Base-by-base conservation (phyloP, 2,113 vertebrate genomes). In the Microcebus ravelobensis region DNA sequence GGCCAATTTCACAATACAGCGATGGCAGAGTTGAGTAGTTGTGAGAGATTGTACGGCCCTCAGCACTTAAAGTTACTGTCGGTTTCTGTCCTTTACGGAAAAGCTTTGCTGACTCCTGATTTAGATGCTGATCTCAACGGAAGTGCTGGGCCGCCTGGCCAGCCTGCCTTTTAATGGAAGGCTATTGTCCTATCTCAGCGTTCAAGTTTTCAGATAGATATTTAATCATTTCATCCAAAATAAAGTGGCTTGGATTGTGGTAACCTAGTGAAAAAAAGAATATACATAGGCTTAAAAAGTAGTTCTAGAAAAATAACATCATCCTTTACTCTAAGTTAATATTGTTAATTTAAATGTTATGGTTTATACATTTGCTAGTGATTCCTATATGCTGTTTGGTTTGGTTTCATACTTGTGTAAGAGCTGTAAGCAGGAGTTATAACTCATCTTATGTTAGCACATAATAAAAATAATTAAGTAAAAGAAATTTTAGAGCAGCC, bases 351-450 rank as follows among this genome's bases (percentile, higher is more conserved):
- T 77, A 83, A 95, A 92, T 42, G 29, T 65, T 79, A 91, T 45
- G 31, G 71, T 25, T 65, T 65, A 79, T 67, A 95, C 1, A 68
- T 90, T 83, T 97, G 73, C 48, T 74, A 57, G 21, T 77, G 18
- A 55, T 95, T 87, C 68, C 57, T 52, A 29, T 68, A 80, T n/a
- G 50, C 80, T 39, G n/a, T 52, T 42, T 91, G 67, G 91, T 86
- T 96, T 95, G 36, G 29, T 55, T 93, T 91, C 91, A 91, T 36
- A 59, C 4, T n/a, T 84, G 31, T 42, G 65, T 77, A 90, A 90
- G 61, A 84, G 68, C 29, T 86, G 67, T 61, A 97, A 85, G 67
- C n/a, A 96, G 61, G 48, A 87, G 50, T 42, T 87, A 92, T 48
- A 82, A 90, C 70, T 80, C 48, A 70, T 65, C 29, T 73, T 86